Percentiles rank a stretch among this genome's conserved stretches.
Conservation (phyloP, 2,797 vertebrate species). For the Austrolebias charrua region DNA sequence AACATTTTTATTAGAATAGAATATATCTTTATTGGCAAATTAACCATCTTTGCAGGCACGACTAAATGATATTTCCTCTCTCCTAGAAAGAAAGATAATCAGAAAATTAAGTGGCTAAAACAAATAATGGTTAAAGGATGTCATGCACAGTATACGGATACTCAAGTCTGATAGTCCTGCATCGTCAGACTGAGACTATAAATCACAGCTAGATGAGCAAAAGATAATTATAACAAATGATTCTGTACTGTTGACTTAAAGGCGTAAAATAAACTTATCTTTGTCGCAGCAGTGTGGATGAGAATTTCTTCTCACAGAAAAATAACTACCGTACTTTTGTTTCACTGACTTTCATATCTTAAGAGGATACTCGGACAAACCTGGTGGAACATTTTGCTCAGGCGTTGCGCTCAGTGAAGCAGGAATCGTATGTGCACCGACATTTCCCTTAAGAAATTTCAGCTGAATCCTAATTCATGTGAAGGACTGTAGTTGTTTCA, state of each 20-base stretch:
- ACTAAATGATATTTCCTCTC: constrained; percentile 58
- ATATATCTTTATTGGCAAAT: no score
- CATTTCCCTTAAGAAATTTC: constrained; percentile 2
- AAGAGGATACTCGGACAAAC: constrained; percentile 27
- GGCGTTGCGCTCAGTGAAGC: constrained; percentile 8
- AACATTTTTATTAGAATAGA: no score
- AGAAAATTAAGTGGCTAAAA: constrained; percentile 63
- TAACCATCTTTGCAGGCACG: constrained; percentile 62
- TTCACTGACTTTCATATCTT: constrained; percentile 31
- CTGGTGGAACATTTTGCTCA: constrained; percentile 30
- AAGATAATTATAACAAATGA: constrained; percentile 43
- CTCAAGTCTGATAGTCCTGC: constrained; percentile 51
- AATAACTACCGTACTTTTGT: constrained; percentile 28
- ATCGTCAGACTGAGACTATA: constrained; percentile 67
- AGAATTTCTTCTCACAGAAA: constrained; percentile 23
- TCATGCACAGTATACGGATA: constrained; percentile 69
- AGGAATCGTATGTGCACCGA: constrained; percentile 35
- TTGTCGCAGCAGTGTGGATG: constrained; percentile 27
- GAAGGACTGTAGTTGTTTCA: constrained; percentile 5
- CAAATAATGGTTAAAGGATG: constrained; percentile 64
- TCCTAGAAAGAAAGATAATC: constrained; percentile 43
- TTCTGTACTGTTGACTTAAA: constrained; percentile 43
- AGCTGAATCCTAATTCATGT: no score
- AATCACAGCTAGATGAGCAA: constrained; percentile 51
- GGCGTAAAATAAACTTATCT: constrained; percentile 18